Percentiles rank a stretch among this genome's conserved stretches.
Evolutionary conservation across 2,888 invertebrate genomes (phyloP).

Genomic region (Pimpla rufipes): DNA sequence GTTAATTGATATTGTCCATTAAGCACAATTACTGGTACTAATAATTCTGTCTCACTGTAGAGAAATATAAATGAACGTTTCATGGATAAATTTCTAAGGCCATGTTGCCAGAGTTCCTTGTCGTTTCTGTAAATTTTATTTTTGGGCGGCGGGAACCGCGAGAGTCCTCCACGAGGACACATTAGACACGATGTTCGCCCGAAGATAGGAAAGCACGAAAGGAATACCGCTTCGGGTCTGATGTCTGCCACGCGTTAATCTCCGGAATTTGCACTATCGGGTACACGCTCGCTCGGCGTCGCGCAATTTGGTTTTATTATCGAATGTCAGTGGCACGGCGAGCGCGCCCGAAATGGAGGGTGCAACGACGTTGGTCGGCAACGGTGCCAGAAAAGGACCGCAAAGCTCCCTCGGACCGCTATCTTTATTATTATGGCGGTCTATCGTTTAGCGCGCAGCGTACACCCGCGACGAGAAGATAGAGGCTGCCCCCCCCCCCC

Average conservation of each 20-base stretch:
- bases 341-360: conserved; percentile 24
- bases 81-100: not conserved
- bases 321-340: conserved; percentile 45
- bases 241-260: conserved; percentile 63
- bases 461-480: conserved; percentile 41
- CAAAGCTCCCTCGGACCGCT: conserved; percentile 59
- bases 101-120: not conserved
- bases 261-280: conserved; percentile 63
- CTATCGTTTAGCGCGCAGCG: conserved; percentile 62
- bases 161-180: not conserved
- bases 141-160: not conserved
- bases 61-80: conserved; percentile 13
- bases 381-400: conserved; percentile 56
- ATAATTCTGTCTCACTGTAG: not conserved
- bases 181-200: conserved; percentile 43
- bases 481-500: not conserved
- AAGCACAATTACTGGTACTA: too few species aligned
- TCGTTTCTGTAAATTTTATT: not conserved
- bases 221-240: conserved; percentile 50
- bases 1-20: too few species aligned
- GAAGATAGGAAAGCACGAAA: conserved; percentile 40
- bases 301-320: conserved; percentile 73
- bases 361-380: conserved; percentile 56
- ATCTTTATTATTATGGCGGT: conserved; percentile 73
- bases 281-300: conserved; percentile 48